phyloP scores from a whole-genome alignment of 2,888 invertebrate genomes.

The Scelioninae gen. 2 region DNA sequence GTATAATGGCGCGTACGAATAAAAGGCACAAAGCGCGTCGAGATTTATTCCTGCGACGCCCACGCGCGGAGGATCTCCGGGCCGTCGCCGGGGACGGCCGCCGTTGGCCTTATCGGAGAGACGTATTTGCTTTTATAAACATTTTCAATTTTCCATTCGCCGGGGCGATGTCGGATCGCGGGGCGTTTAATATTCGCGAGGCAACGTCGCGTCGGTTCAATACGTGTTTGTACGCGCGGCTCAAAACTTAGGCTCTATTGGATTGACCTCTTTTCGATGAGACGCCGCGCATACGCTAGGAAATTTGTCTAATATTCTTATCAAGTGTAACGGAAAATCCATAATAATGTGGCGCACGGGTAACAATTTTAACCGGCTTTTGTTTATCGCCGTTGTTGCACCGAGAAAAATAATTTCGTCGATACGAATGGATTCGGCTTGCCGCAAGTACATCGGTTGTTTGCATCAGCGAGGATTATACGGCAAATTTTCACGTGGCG shows the following conservation, averaged over 20 bases:
- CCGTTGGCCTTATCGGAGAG: constrained; percentile 35
- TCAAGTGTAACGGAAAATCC: constrained; percentile 28
- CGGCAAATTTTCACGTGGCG: too few species aligned
- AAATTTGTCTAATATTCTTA: constrained; percentile 34
- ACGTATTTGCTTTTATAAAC: constrained; percentile 49
- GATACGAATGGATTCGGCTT: too few species aligned
- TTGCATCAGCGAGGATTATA: too few species aligned
- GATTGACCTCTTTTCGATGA: constrained; percentile 41
- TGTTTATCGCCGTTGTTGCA: too few species aligned
- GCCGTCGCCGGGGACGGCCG: constrained; percentile 19
- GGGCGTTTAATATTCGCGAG: constrained; percentile 45
- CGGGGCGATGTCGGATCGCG: constrained; percentile 12
- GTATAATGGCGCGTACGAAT: constrained; percentile 21
- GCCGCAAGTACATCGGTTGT: too few species aligned
- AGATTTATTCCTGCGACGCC: constrained; percentile 46
- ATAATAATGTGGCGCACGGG: not conserved
- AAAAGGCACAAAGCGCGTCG: constrained; percentile 35
- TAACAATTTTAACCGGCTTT: not conserved
- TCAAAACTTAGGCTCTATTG: constrained; percentile 47
- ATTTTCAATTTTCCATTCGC: constrained; percentile 38
- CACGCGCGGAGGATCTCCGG: constrained; percentile 31
- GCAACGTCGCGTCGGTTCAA: constrained; percentile 40
- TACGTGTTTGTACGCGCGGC: constrained; percentile 32
- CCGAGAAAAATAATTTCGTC: too few species aligned
- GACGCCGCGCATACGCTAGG: constrained; percentile 16